Evolutionary conservation across 2,113 vertebrate genomes (phyloP).

Genomic region (Emydocephalus ijimae): DNA sequence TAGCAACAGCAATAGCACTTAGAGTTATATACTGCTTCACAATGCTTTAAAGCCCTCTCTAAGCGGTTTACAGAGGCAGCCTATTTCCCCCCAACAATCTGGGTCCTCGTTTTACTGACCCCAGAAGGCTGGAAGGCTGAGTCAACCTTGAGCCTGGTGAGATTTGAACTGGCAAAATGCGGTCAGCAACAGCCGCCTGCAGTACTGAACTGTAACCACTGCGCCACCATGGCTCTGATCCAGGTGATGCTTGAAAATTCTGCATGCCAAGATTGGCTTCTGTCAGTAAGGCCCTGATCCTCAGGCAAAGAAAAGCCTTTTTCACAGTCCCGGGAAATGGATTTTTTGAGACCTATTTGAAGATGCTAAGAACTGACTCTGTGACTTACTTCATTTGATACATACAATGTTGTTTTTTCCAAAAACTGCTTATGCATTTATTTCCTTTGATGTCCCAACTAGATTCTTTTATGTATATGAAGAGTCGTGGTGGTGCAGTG

Average conservation of each 20-base stretch:
- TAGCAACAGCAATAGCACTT: no score
- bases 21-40: no score
- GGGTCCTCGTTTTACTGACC: no score
- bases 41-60: no score
- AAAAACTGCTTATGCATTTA: neutral
- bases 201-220: no score
- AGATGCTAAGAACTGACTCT: neutral
- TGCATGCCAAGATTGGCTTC: neutral
- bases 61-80: no score
- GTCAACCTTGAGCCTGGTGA: no score
- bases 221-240: neutral
- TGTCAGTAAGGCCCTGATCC: neutral
- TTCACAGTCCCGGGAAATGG: neutral
- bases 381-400: neutral
- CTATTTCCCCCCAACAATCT: no score
- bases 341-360: neutral
- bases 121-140: no score
- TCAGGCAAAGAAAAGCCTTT: neutral
- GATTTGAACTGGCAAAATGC: no score
- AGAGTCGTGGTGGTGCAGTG: neutral
- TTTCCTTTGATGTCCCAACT: neutral
- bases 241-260: neutral
- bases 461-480: neutral
- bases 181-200: no score
- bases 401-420: no score